Percentiles rank a stretch among this genome's conserved stretches.
phyloP scores from a whole-genome alignment of 2,888 invertebrate genomes.

The Drosophila nigritarsus region DNA sequence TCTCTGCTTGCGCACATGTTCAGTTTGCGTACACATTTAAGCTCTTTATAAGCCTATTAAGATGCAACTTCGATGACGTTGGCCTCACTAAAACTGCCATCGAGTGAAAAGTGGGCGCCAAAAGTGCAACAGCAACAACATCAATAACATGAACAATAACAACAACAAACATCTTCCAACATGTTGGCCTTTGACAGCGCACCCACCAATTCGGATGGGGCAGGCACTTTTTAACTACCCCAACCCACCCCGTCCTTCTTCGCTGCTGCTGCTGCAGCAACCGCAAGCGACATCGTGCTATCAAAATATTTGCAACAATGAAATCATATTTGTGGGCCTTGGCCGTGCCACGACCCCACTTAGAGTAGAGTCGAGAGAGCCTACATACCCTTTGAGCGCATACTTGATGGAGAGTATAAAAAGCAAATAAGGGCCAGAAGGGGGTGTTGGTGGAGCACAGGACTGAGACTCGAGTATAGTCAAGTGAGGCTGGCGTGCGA shows the following conservation, averaged over 20 bases:
- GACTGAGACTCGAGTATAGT: conserved; percentile 42
- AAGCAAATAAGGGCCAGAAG: not conserved
- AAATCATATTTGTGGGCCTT: conserved; percentile 68
- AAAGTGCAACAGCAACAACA: conserved; percentile 55
- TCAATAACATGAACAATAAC: conserved; percentile 9
- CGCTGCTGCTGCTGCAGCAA: conserved; percentile 10
- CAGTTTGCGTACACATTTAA: conserved; percentile 41
- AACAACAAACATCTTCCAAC: conserved; percentile 57
- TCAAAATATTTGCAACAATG: conserved; percentile 81
- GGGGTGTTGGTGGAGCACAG: not conserved
- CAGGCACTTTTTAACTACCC: conserved; percentile 29
- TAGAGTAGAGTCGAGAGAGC: conserved; percentile 26
- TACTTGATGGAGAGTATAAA: conserved; percentile 27
- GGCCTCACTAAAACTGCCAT: conserved; percentile 50
- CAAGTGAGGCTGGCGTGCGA: conserved; percentile 79
- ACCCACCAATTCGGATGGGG: conserved; percentile 23
- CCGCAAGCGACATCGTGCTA: conserved; percentile 60
- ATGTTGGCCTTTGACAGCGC: conserved; percentile 73
- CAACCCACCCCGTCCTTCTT: not conserved
- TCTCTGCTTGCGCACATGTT: conserved; percentile 12
- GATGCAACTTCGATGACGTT: conserved; percentile 53
- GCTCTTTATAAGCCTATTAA: conserved; percentile 58
- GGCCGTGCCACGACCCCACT: conserved; percentile 63
- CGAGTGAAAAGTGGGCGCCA: conserved; percentile 42
- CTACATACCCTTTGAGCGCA: conserved; percentile 32